These are phyloP conservation scores for Octodon degus DNA, from an alignment of 2,113 vertebrate genomes.

Conservation along the genomic window DNA sequence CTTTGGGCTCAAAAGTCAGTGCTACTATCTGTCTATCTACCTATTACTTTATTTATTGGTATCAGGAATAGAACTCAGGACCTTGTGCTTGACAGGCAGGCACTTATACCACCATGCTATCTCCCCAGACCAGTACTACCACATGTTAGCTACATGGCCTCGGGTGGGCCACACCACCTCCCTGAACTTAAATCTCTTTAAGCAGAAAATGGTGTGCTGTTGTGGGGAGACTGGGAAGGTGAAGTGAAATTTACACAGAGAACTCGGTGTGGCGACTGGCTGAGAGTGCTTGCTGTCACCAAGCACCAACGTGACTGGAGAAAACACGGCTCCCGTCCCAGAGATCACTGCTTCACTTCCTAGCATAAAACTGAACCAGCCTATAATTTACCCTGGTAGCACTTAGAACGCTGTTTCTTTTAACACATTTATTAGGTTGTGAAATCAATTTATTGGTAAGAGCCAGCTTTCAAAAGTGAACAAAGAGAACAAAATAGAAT, in stretches of 20 bases:
- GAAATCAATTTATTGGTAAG: conserved; percentile 17
- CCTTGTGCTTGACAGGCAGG: too few species aligned
- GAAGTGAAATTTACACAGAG: conserved; percentile 23
- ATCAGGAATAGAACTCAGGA: too few species aligned
- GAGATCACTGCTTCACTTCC: not conserved
- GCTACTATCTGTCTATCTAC: not conserved
- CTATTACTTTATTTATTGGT: too few species aligned
- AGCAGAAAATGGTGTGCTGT: not conserved
- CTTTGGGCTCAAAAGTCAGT: not conserved
- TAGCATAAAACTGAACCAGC: conserved; percentile 14
- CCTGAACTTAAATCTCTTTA: not conserved
- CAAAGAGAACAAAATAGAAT: not conserved
- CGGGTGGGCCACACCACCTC: not conserved
- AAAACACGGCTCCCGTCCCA: not conserved
- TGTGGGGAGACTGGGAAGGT: not conserved
- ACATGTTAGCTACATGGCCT: not conserved
- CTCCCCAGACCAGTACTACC: not conserved
- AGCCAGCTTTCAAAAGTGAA: conserved; percentile 27
- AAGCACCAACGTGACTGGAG: not conserved
- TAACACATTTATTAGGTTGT: conserved; percentile 37
- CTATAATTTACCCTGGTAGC: conserved; percentile 35
- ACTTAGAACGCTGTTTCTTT: not conserved
- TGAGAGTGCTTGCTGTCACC: not conserved
- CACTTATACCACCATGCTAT: too few species aligned
- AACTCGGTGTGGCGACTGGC: not conserved